A percentile compares a stretch with the other conserved stretches of the same genome.
Conservation (phyloP, 2,113 vertebrate species). For the Acanthisitta chloris region DNA sequence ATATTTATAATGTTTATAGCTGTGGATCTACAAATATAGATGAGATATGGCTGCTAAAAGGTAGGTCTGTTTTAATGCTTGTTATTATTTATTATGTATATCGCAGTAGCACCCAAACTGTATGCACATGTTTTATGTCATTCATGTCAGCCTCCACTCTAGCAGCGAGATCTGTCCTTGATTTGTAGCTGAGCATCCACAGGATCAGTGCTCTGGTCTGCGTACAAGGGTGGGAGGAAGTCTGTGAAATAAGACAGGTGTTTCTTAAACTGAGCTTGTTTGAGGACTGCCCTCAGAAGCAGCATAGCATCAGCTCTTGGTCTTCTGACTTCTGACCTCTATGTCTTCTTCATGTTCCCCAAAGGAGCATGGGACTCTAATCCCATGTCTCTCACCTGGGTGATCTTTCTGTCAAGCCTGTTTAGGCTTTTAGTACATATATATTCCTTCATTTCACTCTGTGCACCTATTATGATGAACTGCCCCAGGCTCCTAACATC, state of each 20-base stretch:
- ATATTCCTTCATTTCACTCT: background rate
- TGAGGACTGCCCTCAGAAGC: background rate
- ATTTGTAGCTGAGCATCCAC: background rate
- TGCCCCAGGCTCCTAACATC: background rate
- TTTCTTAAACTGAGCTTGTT: background rate
- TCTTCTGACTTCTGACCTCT: background rate
- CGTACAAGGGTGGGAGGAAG: background rate
- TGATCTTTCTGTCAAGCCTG: background rate
- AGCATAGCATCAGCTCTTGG: background rate
- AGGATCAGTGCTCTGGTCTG: background rate
- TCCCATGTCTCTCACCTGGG: background rate
- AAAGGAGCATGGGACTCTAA: background rate
- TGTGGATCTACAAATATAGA: background rate
- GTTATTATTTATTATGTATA: background rate
- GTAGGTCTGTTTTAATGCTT: background rate
- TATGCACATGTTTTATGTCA: background rate
- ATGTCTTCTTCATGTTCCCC: background rate
- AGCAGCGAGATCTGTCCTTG: background rate
- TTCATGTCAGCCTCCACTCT: background rate
- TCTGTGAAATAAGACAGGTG: background rate
- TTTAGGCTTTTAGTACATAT: background rate
- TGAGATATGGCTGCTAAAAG: conserved; percentile 5
- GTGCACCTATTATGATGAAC: background rate
- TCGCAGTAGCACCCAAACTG: background rate
- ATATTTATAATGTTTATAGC: background rate